Base-by-base conservation (phyloP, 2,888 invertebrate genomes). In the Diogma glabrata region DNA sequence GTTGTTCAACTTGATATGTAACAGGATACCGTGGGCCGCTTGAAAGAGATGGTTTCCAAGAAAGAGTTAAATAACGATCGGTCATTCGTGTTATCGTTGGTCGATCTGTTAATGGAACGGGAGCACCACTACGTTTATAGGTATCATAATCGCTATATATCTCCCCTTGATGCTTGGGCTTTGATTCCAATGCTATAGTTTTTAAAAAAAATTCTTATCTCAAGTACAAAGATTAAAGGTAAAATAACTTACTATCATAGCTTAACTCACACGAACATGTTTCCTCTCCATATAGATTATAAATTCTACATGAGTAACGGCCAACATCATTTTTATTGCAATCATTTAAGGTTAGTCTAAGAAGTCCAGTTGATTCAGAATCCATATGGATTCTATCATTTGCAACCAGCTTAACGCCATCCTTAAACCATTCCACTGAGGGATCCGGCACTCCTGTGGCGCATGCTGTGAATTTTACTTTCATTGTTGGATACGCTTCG, bases 51-150 rank as follows among this genome's bases (percentile, higher is more conserved):
- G 95, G 94, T 59, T 84, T 87, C 97, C 97, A 97, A 0, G 90
- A 88, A 9, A 97, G 74, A 0, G 89, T 90, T 54, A 94, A 77
- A 52, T 85, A 81, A 8, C 90, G 79, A 63, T 93, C 93, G 8
- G 89, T 85, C 87, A 95, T 92, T 49, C 89, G 83, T 16, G 89
- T 86, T 62, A 97, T 90, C 63, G 91, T 89, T 4, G 97, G 97
- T 51, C 82, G 81, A 67, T 95, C 93, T 1, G 89, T 79, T 4
- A 95, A 70, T 1, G 94, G 93, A 64, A 91, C 78, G 1, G 94
- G 94, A 5, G 87, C 79, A 30, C 90, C 91, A 1, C 84, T 81
- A 62, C 81, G 81, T 64, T 85, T 84, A 71, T 84, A 83, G 66
- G 84, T 87, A 63, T 90, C 89, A 66, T 80, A 88, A 61, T 88